A percentile compares a stretch with the other conserved stretches of the same genome.
Evolutionary conservation across 2,113 vertebrate genomes (phyloP).

Genomic region (Trichechus manatus): DNA sequence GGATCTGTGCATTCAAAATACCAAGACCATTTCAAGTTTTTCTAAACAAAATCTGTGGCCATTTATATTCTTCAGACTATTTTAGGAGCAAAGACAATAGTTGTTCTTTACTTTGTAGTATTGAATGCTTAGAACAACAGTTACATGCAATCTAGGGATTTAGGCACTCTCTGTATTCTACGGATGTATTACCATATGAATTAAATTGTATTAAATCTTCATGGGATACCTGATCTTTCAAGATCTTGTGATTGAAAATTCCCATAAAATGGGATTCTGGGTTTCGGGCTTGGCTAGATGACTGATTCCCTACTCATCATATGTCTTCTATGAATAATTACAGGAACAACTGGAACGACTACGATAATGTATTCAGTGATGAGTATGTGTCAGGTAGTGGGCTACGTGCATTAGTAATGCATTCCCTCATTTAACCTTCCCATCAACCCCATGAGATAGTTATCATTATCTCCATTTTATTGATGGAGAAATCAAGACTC

Average conservation of each 20-base stretch:
- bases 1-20: neutral
- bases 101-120: slow-evolving; percentile 41
- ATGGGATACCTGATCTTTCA: neutral
- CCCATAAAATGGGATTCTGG: neutral
- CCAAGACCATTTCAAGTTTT: neutral
- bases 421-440: neutral
- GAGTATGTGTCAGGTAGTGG: neutral
- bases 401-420: neutral
- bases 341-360: neutral
- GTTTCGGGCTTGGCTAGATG: neutral
- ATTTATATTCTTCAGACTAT: neutral
- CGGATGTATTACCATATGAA: neutral
- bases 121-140: neutral
- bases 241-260: neutral
- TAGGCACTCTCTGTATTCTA: neutral
- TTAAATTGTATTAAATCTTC: neutral
- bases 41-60: neutral
- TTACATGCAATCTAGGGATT: neutral
- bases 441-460: neutral
- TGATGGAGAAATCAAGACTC: slow-evolving; percentile 2
- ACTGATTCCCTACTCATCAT: neutral
- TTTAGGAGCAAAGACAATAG: neutral
- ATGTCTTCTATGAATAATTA: neutral
- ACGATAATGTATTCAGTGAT: neutral
- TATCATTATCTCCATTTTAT: neutral